Conservation (phyloP, 1,140 invertebrate genomes). For the Drosophila persimilis region DNA sequence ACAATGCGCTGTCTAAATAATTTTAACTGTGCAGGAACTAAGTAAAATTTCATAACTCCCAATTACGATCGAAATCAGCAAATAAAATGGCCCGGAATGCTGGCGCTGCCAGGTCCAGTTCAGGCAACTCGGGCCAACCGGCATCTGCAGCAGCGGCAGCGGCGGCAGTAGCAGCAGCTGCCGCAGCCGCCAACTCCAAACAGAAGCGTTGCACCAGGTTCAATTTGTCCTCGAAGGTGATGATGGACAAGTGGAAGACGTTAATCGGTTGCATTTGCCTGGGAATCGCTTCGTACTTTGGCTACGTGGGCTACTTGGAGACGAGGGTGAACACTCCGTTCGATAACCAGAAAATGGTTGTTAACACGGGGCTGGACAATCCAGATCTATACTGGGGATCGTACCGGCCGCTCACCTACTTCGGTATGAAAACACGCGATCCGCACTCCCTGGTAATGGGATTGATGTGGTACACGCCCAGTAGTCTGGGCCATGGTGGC, state of each 20-base stretch:
- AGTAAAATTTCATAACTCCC: neutral
- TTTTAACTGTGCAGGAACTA: neutral
- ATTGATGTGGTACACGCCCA: constrained; percentile 97
- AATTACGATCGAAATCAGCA: neutral
- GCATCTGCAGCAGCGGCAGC: constrained; percentile 10
- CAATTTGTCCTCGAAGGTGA: constrained; percentile 57
- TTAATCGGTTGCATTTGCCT: constrained; percentile 81
- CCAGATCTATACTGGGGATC: constrained; percentile 96
- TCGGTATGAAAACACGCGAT: constrained; percentile 95
- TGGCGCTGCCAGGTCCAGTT: constrained; percentile 23
- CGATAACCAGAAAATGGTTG: constrained; percentile 86
- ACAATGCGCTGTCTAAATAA: constrained; percentile 1
- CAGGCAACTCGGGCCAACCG: constrained; percentile 16
- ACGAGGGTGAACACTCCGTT: constrained; percentile 94
- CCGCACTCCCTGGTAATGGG: constrained; percentile 94
- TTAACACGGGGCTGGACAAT: constrained; percentile 87
- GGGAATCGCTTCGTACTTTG: constrained; percentile 88
- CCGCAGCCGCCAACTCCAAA: constrained; percentile 42
- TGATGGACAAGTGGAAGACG: constrained; percentile 78
- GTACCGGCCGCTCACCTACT: constrained; percentile 94
- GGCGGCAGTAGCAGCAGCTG: constrained; percentile 40
- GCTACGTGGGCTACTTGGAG: constrained; percentile 92
- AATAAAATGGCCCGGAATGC: constrained; percentile 37
- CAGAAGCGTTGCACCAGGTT: constrained; percentile 51
- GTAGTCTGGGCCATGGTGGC: constrained; percentile 86